Base-by-base conservation (phyloP, 2,888 invertebrate species). In the Pelosia muscerda region DNA sequence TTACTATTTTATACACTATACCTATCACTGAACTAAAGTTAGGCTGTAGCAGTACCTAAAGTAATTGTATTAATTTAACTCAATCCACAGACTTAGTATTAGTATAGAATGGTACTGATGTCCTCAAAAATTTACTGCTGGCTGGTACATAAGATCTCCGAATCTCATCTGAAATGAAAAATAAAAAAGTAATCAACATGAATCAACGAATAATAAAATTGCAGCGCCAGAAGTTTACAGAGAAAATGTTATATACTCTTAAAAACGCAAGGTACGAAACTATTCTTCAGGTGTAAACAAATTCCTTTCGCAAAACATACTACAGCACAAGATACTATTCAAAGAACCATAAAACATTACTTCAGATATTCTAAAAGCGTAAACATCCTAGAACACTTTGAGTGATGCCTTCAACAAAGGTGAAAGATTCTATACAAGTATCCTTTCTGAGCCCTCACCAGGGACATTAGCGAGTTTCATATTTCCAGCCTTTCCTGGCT, bases 381-480 rank as follows among this genome's bases (percentile, higher is more conserved):
- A 56, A 68, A 71, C 59, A 70, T 68, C 56, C 9, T 49, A 54
- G 55, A 63, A 65, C 54, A 53, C 67, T 13, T 69, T 63, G 62
- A 66, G 28, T 15, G 59, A 68, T 69, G 65, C 60, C 72, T 63
- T 60, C 63, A 66, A 71, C 67, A 77, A 69, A 76, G 66, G 66
- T 58, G 57, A 66, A 65, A 69, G 25, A 55, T 61, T 61, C 4
- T 23, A 23, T 4, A 63, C 67, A 66, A 55, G 53, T 42, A 38
- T 49, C 66, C 65, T 62, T 66, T 63, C 59, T 23, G 54, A 54
- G 31, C 4, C 64, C 57, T 56, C 81, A 56, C 76, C 22, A 15
- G 79, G 79, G 79, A 79, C 69, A 78, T 76, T 76, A 73, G 58
- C 60, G n/a, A 60, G 55, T 74, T 72, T 78, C 75, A 72, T 61